These are phyloP conservation scores for Drosophila auraria DNA, from an alignment of 1,140 invertebrate genomes.

Conservation along the genomic window DNA sequence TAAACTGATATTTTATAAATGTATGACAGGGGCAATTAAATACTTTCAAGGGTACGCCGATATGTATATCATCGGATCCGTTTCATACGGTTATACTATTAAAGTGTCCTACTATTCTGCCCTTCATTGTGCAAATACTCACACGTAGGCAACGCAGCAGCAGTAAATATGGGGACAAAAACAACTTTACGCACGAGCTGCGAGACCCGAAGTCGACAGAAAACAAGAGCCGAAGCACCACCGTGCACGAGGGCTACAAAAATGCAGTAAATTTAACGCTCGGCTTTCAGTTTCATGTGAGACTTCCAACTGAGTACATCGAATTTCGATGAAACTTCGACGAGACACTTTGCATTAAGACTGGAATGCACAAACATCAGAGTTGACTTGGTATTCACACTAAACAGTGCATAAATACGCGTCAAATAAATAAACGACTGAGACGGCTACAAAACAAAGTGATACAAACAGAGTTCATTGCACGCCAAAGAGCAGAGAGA, in stretches of 20 bases:
- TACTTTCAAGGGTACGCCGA: neutral
- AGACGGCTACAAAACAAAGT: slow-evolving; percentile 47
- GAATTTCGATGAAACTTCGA: slow-evolving; percentile 30
- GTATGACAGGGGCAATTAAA: neutral
- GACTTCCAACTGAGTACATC: slow-evolving; percentile 59
- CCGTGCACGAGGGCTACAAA: slow-evolving; percentile 55
- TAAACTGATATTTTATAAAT: neutral
- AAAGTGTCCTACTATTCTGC: neutral
- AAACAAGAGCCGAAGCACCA: slow-evolving; percentile 57
- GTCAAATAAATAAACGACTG: slow-evolving; percentile 39
- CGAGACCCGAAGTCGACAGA: slow-evolving; percentile 46
- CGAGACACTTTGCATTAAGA: slow-evolving; percentile 41
- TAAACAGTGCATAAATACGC: slow-evolving; percentile 51
- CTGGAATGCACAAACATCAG: slow-evolving; percentile 54
- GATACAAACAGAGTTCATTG: slow-evolving; percentile 70
- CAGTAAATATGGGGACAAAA: slow-evolving; percentile 25
- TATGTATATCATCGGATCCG: neutral
- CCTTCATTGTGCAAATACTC: slow-evolving; percentile 1
- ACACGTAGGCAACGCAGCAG: slow-evolving; percentile 22
- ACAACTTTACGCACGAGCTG: slow-evolving; percentile 51
- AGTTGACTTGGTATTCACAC: slow-evolving; percentile 51
- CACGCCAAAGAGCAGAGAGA: slow-evolving; percentile 61
- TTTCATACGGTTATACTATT: neutral
- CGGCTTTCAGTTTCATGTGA: slow-evolving; percentile 70
- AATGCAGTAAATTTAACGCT: slow-evolving; percentile 67